Evolutionary conservation across 2,888 invertebrate genomes (phyloP), one percentile per base, ranked within the genome.

Genomic region (Helleia helle): DNA sequence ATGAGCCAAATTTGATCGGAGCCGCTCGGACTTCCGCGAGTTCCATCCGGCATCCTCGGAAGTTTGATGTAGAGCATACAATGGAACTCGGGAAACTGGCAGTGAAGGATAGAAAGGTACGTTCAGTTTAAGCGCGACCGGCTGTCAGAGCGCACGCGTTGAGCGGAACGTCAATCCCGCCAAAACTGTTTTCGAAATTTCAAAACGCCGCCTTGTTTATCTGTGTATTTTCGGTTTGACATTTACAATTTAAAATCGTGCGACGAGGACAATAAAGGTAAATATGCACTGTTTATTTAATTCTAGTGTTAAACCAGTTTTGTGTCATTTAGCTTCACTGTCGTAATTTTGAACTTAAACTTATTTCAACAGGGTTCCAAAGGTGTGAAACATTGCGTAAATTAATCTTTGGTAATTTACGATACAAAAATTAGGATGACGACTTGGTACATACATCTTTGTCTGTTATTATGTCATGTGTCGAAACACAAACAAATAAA

Each of bases 1-100:
- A 40, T 42, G 34, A 22, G 46, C 43, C 42, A 43, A 41, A 54
- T 55, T 53, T 14, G 45, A 49, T 54, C 44, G n/a, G n/a, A n/a
- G n/a, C n/a, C 51, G 54, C 46, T 47, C 52, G 43, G 48, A 49
- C 54, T 62, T 62, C 62, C 63, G 61, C 50, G 61, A 55, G 59
- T 58, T 49, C 60, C 59, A 71, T 65, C 69, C 79, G 75, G 75
- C 58, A 71, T 71, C 71, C 71, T 79, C 80, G 79, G 79, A 81
- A 76, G 75, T 69, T 62, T 65, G 51, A 50, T 52, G 50, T 48
- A 53, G 52, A 43, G 55, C 46, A 60, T 49, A 46, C n/a, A 18
- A 36, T 17, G 13, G 22, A 9, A n/a, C 9, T 30, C 22, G 39
- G 15, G 18, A 39, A 63, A 59, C 63, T 60, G 65, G 62, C 67